Evolutionary conservation across 2,113 vertebrate genomes (phyloP).

Genomic region (Kryptolebias marmoratus): DNA sequence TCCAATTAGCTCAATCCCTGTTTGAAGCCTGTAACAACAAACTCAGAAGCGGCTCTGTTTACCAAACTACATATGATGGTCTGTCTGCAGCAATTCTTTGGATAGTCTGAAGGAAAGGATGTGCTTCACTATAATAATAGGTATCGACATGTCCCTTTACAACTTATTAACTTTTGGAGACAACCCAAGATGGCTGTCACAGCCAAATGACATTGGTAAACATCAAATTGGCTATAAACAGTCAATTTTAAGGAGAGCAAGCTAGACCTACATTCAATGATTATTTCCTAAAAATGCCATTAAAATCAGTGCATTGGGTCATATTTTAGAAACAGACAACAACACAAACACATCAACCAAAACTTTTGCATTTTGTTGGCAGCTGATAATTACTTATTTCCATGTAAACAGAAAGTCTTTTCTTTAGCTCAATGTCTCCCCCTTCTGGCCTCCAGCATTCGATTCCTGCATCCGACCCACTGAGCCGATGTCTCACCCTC

Average conservation of each 20-base stretch:
- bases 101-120: no score
- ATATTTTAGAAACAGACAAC: neutral
- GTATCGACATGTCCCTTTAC: no score
- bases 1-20: constrained; percentile 56
- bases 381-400: neutral
- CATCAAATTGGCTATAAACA: no score
- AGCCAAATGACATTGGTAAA: no score
- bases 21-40: constrained; percentile 29
- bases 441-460: constrained; percentile 49
- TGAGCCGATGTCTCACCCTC: neutral
- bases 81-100: no score
- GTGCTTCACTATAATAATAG: no score
- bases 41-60: neutral
- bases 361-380: neutral
- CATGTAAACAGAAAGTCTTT: neutral
- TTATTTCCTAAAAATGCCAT: no score
- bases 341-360: neutral
- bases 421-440: constrained; percentile 56
- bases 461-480: neutral
- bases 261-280: no score
- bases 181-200: no score
- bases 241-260: no score
- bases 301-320: no score
- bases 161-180: no score
- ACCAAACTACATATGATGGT: neutral